Percentiles rank a stretch among this genome's conserved stretches.
Conservation (phyloP, 1,140 invertebrate species). For the Drosophila navojoa region DNA sequence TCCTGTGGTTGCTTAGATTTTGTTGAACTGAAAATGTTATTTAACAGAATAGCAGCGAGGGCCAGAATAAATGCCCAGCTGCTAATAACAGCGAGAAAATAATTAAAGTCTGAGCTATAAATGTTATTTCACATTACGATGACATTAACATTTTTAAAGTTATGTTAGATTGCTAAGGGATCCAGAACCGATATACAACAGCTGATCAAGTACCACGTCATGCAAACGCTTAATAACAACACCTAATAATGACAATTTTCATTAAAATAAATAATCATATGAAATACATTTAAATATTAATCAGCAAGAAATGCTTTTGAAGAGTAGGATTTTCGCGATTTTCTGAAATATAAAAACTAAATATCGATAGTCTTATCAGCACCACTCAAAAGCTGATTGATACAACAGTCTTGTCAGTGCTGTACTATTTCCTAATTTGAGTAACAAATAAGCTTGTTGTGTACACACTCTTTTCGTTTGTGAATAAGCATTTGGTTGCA, state of each 20-base stretch:
- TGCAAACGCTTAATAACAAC: neutral
- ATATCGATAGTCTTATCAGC: neutral
- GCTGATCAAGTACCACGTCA: neutral
- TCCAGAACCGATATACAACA: constrained; percentile 1
- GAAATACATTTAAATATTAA: neutral
- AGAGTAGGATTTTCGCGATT: neutral
- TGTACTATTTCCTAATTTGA: constrained; percentile 13
- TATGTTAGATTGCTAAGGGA: neutral
- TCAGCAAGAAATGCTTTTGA: neutral
- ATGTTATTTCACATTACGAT: constrained; percentile 13
- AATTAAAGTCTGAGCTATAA: neutral
- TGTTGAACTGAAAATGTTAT: constrained; percentile 34
- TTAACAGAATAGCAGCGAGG: constrained; percentile 16
- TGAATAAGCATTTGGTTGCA: constrained; percentile 78
- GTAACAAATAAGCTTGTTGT: constrained; percentile 7
- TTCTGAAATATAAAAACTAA: neutral
- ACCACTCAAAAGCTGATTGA: neutral
- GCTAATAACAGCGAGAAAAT: constrained; percentile 6
- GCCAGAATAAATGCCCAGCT: constrained; percentile 1
- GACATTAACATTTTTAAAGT: neutral
- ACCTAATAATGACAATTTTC: neutral
- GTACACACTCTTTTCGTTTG: constrained; percentile 70
- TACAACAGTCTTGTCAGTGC: constrained; percentile 11
- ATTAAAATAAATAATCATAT: no score
- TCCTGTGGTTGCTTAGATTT: constrained; percentile 42